Conservation (phyloP, 2,797 vertebrate genomes). For the Cirrhinus molitorella region DNA sequence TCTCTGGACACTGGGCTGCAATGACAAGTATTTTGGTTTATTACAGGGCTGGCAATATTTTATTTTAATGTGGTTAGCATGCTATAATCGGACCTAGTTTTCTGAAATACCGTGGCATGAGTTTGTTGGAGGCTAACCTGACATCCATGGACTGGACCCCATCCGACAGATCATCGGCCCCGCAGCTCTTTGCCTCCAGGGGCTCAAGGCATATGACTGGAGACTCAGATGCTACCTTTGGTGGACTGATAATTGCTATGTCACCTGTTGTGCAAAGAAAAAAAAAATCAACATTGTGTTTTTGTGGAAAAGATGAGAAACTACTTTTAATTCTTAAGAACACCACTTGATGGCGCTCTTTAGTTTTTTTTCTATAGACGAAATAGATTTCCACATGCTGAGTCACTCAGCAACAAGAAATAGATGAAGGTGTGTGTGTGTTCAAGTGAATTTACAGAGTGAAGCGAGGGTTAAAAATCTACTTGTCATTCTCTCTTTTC, state of each 20-base stretch:
- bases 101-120: not conserved
- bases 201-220: slow-evolving; percentile 84
- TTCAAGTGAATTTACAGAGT: slow-evolving; percentile 8
- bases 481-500: too few relatives aligned
- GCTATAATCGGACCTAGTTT: not conserved
- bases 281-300: not conserved
- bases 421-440: not conserved
- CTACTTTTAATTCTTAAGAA: not conserved
- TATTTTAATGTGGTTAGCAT: not conserved
- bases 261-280: slow-evolving; percentile 27
- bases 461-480: not conserved
- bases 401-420: slow-evolving; percentile 72
- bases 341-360: slow-evolving; percentile 62
- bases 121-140: slow-evolving; percentile 78
- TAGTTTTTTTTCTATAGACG: not conserved
- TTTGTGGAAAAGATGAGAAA: not conserved
- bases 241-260: slow-evolving; percentile 12
- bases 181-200: slow-evolving; percentile 85
- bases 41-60: not conserved
- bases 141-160: slow-evolving; percentile 99
- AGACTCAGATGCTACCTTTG: slow-evolving; percentile 47
- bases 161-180: slow-evolving; percentile 90
- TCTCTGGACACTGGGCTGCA: slow-evolving; percentile 95
- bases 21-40: slow-evolving; percentile 61
- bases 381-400: slow-evolving; percentile 63